Evolutionary conservation across 2,888 invertebrate species (phyloP).

Genomic region (Blastobasis adustella): DNA sequence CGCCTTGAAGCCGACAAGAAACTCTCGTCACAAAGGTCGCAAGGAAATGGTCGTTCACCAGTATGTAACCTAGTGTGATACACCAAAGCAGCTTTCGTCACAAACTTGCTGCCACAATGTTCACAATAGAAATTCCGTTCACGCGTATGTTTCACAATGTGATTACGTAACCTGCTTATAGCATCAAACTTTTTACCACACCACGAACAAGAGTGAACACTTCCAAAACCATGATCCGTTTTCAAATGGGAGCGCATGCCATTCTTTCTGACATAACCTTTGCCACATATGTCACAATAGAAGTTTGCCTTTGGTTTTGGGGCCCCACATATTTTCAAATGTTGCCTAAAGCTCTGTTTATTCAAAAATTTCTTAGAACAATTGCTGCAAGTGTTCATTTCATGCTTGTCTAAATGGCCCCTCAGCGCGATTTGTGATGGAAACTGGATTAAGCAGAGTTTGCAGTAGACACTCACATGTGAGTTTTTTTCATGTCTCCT

Average conservation of each 20-base stretch:
- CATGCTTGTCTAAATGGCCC: conserved; percentile 46
- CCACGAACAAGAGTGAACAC: conserved; percentile 45
- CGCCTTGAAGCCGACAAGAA: conserved; percentile 54
- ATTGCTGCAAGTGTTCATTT: conserved; percentile 32
- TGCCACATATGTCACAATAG: conserved; percentile 52
- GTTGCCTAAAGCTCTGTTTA: conserved; percentile 37
- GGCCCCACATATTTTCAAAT: conserved; percentile 42
- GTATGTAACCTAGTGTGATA: conserved; percentile 58
- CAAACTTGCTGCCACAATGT: conserved; percentile 50
- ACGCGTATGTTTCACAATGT: conserved; percentile 55
- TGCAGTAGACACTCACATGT: conserved; percentile 12
- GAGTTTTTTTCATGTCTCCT: conserved; percentile 9
- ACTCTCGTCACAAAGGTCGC: conserved; percentile 50
- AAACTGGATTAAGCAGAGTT: conserved; percentile 42
- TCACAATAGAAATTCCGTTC: conserved; percentile 51
- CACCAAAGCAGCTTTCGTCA: conserved; percentile 46
- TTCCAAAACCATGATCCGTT: conserved; percentile 48
- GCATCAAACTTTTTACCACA: conserved; percentile 55
- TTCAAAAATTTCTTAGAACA: conserved; percentile 44
- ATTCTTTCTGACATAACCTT: conserved; percentile 45
- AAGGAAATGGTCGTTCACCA: conserved; percentile 53
- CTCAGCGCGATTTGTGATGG: conserved; percentile 41
- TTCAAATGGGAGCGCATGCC: conserved; percentile 46
- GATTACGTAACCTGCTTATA: conserved; percentile 43
- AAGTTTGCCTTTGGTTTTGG: conserved; percentile 26